Percentiles rank a stretch among this genome's conserved stretches.
phyloP scores from a whole-genome alignment of 2,888 invertebrate genomes.

The Lordiphosa fenestrarum region DNA sequence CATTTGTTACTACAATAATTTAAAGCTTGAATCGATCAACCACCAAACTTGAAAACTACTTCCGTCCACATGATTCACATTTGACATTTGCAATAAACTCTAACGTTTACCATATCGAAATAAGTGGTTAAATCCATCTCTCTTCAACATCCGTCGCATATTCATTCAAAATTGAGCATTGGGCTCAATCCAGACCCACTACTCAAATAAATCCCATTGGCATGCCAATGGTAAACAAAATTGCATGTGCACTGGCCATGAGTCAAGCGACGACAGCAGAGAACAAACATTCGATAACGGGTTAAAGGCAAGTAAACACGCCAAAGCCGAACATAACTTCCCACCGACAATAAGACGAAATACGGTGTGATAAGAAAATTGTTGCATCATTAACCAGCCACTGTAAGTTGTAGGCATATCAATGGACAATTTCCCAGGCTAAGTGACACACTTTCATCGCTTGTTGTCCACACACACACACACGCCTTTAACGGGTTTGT shows the following conservation, averaged over 20 bases:
- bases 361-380: conserved; percentile 67
- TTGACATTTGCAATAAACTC: no score
- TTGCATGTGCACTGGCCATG: conserved; percentile 38
- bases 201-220: no score
- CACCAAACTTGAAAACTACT: no score
- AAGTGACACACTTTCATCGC: conserved; percentile 66
- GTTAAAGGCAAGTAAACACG: conserved; percentile 36
- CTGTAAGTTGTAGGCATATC: conserved; percentile 34
- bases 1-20: no score
- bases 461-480: conserved; percentile 26
- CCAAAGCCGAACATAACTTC: conserved; percentile 14
- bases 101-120: no score
- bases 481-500: conserved; percentile 53
- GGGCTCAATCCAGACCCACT: no score
- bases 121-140: no score
- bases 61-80: no score
- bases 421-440: conserved; percentile 68
- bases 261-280: conserved; percentile 21
- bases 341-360: conserved; percentile 3
- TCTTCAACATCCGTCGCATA: no score
- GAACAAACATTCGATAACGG: conserved; percentile 39
- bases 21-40: no score
- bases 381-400: conserved; percentile 63
- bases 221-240: conserved; percentile 13
- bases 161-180: no score